Conservation (phyloP, 2,113 vertebrate genomes). For the Platichthys stellatus region DNA sequence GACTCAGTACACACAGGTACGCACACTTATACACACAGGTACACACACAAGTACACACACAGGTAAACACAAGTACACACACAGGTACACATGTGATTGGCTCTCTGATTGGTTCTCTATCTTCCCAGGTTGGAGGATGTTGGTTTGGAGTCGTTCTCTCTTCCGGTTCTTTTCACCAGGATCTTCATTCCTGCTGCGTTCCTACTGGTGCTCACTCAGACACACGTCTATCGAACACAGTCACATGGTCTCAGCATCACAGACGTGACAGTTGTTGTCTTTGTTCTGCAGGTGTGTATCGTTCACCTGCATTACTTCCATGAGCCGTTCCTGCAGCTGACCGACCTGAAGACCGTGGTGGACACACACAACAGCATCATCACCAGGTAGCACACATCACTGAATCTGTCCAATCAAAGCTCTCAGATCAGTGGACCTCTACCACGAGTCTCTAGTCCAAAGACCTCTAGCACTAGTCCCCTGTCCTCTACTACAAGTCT, state of each 20-base stretch:
- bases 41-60: background rate
- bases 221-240: background rate
- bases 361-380: constrained; percentile 91
- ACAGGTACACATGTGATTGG: background rate
- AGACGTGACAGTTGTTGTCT: background rate
- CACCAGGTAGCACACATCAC: constrained; percentile 65
- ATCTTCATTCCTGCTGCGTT: constrained; percentile 96
- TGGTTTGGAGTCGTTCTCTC: constrained; percentile 89
- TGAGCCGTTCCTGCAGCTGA: constrained; percentile 91
- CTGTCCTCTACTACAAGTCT: too few relatives aligned
- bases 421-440: too few relatives aligned
- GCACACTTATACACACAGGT: constrained; percentile 1
- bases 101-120: background rate
- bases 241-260: background rate
- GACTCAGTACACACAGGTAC: constrained; percentile 80
- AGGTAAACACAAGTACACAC: background rate
- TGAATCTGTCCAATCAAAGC: too few relatives aligned
- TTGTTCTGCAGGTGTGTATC: constrained; percentile 83
- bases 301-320: constrained; percentile 97
- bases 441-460: too few relatives aligned
- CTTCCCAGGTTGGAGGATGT: constrained; percentile 87
- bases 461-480: too few relatives aligned
- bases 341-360: constrained; percentile 92
- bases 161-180: constrained; percentile 90
- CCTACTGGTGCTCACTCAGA: constrained; percentile 78